Base-by-base conservation (phyloP, 2,888 invertebrate genomes). In the Plagodis dolabraria region DNA sequence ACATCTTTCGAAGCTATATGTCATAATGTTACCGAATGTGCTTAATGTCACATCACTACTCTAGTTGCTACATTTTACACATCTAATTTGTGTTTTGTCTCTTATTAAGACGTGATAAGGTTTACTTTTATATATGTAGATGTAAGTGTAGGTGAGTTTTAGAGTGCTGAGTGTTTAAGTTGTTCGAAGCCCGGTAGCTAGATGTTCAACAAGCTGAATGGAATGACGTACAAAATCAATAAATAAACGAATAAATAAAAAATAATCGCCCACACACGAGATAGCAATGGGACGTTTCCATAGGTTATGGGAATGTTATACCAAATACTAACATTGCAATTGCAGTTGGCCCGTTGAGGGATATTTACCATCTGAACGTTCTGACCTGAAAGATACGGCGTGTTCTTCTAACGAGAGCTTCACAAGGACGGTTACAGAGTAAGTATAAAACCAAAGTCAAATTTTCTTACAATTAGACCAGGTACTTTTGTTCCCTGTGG, bases 151-250 rank as follows among this genome's bases (percentile, higher is more conserved):
- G 34, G 53, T 60, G 40, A 53, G 54, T 35, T 22, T 44, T 11
- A 36, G 12, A 38, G 48, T 9, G 38, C 12, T 51, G 48, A 63
- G 61, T 59, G 53, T 70, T 68, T 74, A 71, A 74, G 72, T 76
- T 75, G 65, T 72, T 71, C 69, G 81, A 85, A 89, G 87, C 84
- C 86, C 91, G 74, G 91, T 91, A 91, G 91, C 90, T 60, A 75
- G 65, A 47, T 67, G 60, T 65, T 70, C 80, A 85, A 85, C 85
- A 79, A 86, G 83, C 74, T 83, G 85, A 87, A 86, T 83, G 77
- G 76, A 80, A 75, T 78, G 80, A 83, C 82, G 79, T 71, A 80
- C 80, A 75, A 81, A 86, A 85, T 83, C 74, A 85, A 85, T 85
- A 80, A 79, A 82, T 76, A 76, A 79, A 71, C 45, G 66, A 45